Conservation (phyloP, 2,113 vertebrate genomes). For the Rhinolophus ferrumequinum region DNA sequence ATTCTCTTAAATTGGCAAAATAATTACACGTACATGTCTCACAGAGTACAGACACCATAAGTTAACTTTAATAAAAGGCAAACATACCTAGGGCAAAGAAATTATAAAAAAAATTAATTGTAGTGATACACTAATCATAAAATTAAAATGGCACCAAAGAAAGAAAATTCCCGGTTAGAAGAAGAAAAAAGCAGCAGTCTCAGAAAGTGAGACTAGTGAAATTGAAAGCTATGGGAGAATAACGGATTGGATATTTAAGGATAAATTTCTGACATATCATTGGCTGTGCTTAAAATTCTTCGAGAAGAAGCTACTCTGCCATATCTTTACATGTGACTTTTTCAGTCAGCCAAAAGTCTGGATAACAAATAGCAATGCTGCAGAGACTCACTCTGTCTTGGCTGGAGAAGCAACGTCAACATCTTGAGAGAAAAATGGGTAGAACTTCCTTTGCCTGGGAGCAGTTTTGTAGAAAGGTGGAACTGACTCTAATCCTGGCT, state of each 20-base stretch:
- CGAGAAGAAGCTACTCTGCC: neutral
- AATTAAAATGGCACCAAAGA: conserved; percentile 19
- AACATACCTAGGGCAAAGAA: neutral
- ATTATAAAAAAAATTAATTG: neutral
- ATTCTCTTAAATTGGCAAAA: neutral
- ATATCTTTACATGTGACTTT: conserved; percentile 24
- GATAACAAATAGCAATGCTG: neutral
- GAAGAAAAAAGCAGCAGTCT: neutral
- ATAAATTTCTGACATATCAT: neutral
- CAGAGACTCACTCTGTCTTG: neutral
- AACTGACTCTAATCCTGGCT: conserved; percentile 21
- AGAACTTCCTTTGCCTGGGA: neutral
- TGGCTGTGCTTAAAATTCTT: conserved; percentile 20
- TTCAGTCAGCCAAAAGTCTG: neutral
- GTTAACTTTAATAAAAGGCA: conserved; percentile 6
- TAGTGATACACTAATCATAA: neutral
- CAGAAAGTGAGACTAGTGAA: neutral
- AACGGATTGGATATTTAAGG: neutral
- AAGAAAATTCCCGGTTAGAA: conserved; percentile 24
- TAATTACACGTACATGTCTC: neutral
- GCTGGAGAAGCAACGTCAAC: neutral
- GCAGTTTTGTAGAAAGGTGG: neutral
- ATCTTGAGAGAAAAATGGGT: neutral
- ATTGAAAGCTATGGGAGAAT: neutral
- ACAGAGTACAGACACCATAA: neutral